Base-by-base conservation (phyloP, 2,888 invertebrate species). In the Lasioglossum zephyrum region DNA sequence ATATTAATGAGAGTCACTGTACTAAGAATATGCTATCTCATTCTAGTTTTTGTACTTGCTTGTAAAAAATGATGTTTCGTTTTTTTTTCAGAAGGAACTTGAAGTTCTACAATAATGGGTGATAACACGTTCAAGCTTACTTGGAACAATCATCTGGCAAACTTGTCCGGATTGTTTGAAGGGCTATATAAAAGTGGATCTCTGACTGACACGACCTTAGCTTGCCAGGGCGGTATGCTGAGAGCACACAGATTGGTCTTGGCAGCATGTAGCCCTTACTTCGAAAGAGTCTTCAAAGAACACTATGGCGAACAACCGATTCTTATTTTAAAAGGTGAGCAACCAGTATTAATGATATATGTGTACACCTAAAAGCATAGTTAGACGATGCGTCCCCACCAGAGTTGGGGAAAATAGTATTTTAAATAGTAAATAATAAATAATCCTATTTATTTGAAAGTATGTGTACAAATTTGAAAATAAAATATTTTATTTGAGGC, bases 191-290 rank as follows among this genome's bases (percentile, higher is more conserved):
- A 96, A 92, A 97, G 97, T 93, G 97, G 97, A 91, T 96, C 96
- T 92, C 96, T 97, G 86, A 97, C 97, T 57, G 97, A 97, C 94
- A 97, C 97, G 89, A 97, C 97, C 89, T 96, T 97, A 92, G 96
- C 97, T 92, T 97, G 97, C 95, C 96, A 96, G 92, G 97, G 97
- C 95, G 97, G 97, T 63, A 96, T 96, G 93, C 95, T 97, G 91
- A 96, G 96, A 93, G 97, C 97, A 70, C 97, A 97, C 94, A 97
- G 97, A 94, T 96, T 97, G 90, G 97, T 97, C 89, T 96, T 97
- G 87, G 97, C 97, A 73, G 97, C 97, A 78, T 97, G 97, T 95
- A 97, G 97, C 93, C 97, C 97, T 77, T 97, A 97, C 94, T 97
- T 97, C 95, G 97, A 97, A 94, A 96, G 97, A 91, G 96, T 97